A percentile compares a stretch with the other conserved stretches of the same genome.
Evolutionary conservation across 1,140 invertebrate genomes (phyloP).

Genomic region (Magallana ariakensis): DNA sequence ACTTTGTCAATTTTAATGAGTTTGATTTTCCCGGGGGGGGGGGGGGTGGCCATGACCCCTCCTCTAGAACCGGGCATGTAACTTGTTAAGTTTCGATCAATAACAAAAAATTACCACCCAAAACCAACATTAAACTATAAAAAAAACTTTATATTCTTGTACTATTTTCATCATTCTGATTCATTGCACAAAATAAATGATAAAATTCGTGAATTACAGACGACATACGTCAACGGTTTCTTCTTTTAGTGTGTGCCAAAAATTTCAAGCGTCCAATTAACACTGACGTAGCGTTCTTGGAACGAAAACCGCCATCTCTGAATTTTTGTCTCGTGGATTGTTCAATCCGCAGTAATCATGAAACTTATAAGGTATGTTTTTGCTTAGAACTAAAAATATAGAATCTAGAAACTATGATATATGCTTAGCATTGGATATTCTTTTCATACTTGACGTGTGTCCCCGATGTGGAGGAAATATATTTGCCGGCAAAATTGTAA

Average conservation of each 20-base stretch:
- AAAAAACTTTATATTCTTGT: no score
- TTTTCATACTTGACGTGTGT: neutral
- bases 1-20: no score
- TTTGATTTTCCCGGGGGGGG: no score
- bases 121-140: no score
- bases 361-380: slow-evolving; percentile 21
- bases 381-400: neutral
- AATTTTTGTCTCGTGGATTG: slow-evolving; percentile 24
- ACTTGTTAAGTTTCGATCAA: no score
- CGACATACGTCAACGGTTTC: neutral
- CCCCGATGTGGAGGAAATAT: neutral
- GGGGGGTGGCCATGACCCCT: no score
- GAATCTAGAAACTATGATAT: neutral
- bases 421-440: neutral
- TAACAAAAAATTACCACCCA: no score
- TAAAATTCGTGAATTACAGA: no score
- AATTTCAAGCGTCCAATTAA: neutral
- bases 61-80: no score
- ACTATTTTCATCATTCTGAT: no score
- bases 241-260: neutral
- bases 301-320: slow-evolving; percentile 29
- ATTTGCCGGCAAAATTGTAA: slow-evolving; percentile 18
- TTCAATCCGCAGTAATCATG: slow-evolving; percentile 24
- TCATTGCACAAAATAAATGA: no score
- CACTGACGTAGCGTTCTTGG: neutral